phyloP scores from a whole-genome alignment of 1,140 invertebrate species.

The Frieseomelitta varia region DNA sequence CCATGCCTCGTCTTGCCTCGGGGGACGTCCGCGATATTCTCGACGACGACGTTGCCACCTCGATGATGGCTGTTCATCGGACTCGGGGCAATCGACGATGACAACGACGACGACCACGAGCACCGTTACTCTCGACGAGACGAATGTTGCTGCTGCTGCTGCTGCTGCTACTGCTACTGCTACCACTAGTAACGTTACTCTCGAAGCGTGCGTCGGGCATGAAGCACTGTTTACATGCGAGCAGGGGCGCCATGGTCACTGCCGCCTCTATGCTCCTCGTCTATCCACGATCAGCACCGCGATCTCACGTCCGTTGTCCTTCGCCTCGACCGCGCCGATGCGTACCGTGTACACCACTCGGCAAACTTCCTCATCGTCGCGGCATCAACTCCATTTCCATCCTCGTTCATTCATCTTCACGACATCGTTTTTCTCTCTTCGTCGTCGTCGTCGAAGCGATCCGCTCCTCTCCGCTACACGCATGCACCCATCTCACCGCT shows the following conservation, averaged over 20 bases:
- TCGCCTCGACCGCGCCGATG: constrained; percentile 28
- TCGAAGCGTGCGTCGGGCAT: constrained; percentile 44
- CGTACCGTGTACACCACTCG: constrained; percentile 23
- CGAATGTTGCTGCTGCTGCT: background rate
- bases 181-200: constrained; percentile 16
- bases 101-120: background rate
- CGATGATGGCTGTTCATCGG: constrained; percentile 11
- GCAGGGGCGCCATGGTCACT: constrained; percentile 62
- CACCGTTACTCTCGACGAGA: constrained; percentile 1
- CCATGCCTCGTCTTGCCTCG: constrained; percentile 37
- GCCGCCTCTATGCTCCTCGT: constrained; percentile 30
- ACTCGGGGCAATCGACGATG: background rate
- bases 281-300: background rate
- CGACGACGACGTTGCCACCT: background rate
- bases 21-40: constrained; percentile 22
- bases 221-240: constrained; percentile 63
- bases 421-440: constrained; percentile 13
- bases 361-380: constrained; percentile 6
- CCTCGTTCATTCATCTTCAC: constrained; percentile 42
- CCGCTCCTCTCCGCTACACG: constrained; percentile 24
- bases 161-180: too few species aligned
- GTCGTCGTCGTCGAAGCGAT: background rate
- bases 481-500: constrained; percentile 38
- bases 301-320: constrained; percentile 21
- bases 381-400: constrained; percentile 8